A percentile compares a stretch with the other conserved stretches of the same genome.
phyloP scores from a whole-genome alignment of 2,797 vertebrate genomes.

The Enoplosus armatus region DNA sequence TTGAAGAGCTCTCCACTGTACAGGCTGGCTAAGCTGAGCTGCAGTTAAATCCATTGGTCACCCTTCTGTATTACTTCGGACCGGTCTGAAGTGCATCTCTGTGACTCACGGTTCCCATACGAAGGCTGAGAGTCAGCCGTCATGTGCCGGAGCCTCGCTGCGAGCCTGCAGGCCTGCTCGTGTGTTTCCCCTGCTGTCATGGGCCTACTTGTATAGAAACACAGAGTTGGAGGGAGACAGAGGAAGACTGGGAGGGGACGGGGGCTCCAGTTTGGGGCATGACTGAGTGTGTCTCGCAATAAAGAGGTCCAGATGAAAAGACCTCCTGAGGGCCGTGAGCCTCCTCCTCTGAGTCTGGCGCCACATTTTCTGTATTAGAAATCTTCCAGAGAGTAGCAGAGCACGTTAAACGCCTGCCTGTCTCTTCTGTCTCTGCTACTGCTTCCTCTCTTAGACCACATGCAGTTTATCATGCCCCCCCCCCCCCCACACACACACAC shows the following conservation, averaged over 20 bases:
- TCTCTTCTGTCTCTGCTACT: background rate
- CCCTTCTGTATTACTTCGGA: conserved; percentile 2
- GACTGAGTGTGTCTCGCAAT: conserved; percentile 52
- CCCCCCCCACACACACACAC: too few relatives aligned
- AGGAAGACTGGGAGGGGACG: background rate
- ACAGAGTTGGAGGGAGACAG: conserved; percentile 1
- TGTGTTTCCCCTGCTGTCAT: conserved; percentile 51
- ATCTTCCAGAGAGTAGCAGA: conserved; percentile 22
- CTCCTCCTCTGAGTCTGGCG: conserved; percentile 48
- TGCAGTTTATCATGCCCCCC: conserved; percentile 31
- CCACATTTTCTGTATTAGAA: conserved; percentile 33
- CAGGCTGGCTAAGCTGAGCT: conserved; percentile 10
- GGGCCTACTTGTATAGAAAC: conserved; percentile 43
- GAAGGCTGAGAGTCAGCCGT: conserved; percentile 20
- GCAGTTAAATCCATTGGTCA: conserved; percentile 51
- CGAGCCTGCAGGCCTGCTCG: conserved; percentile 22
- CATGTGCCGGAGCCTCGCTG: conserved; percentile 44
- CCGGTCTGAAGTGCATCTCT: conserved; percentile 25
- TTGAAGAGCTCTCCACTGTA: conserved; percentile 45
- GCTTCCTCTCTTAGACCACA: conserved; percentile 22
- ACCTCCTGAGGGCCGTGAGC: conserved; percentile 44
- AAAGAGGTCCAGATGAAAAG: conserved; percentile 64
- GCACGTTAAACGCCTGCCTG: background rate
- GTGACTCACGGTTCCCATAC: conserved; percentile 17
- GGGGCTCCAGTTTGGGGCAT: conserved; percentile 33